These are phyloP conservation scores for Tenrec ecaudatus DNA, from an alignment of 2,113 vertebrate genomes.

Conservation along the genomic window DNA sequence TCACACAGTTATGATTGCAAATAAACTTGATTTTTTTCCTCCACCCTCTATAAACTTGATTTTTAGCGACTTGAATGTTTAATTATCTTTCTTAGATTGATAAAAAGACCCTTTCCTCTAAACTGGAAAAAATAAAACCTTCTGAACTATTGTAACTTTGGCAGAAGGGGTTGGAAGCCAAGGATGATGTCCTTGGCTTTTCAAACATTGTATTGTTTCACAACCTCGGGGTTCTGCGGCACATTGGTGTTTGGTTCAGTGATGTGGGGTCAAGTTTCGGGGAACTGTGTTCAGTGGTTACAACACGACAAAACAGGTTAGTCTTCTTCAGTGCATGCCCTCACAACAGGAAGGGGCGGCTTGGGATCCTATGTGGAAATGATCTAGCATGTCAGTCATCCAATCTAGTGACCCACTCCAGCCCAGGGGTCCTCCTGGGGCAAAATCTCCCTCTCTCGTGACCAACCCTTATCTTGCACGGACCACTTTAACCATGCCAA, in stretches of 20 bases:
- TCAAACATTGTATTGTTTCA: background rate
- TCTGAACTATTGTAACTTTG: conserved; percentile 17
- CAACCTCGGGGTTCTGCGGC: background rate
- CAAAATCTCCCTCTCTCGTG: background rate
- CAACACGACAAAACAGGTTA: background rate
- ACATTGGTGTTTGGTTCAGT: background rate
- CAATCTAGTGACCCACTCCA: background rate
- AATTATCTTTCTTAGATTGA: background rate
- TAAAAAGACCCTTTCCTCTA: background rate
- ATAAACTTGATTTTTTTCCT: too few relatives aligned
- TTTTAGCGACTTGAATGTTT: background rate
- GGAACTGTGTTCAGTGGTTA: background rate
- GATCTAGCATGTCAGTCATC: background rate
- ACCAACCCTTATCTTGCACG: background rate
- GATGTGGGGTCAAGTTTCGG: background rate
- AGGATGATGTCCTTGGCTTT: conserved; percentile 30
- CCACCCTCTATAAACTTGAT: background rate
- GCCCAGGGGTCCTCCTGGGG: background rate
- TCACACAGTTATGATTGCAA: background rate
- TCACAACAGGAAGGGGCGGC: background rate
- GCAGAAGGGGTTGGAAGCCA: background rate
- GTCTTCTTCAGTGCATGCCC: background rate
- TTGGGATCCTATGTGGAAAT: background rate
- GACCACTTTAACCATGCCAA: conserved; percentile 20
- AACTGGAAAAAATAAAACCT: conserved; percentile 12